Conservation (phyloP, 2,888 invertebrate species). For the Neoaliturus tenellus region DNA sequence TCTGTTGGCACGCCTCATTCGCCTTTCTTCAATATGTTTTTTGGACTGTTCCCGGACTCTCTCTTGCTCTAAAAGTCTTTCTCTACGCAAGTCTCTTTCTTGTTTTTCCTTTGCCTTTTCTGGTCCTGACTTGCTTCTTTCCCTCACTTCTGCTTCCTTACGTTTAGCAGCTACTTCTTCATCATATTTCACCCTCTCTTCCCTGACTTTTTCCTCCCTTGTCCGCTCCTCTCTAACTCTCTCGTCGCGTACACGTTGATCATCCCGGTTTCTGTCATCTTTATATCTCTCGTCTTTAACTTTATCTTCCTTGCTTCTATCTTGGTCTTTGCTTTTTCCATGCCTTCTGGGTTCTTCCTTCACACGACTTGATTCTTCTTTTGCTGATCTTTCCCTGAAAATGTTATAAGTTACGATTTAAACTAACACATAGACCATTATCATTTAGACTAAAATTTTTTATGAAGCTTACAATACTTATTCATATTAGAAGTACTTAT, state of each 20-base stretch:
- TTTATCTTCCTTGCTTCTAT: slow-evolving; percentile 70
- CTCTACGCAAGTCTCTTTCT: slow-evolving; percentile 65
- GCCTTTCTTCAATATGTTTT: slow-evolving; percentile 63
- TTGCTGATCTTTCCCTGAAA: slow-evolving; percentile 62
- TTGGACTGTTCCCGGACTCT: slow-evolving; percentile 64
- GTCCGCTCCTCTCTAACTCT: slow-evolving; percentile 75
- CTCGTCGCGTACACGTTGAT: slow-evolving; percentile 70
- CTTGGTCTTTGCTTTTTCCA: slow-evolving; percentile 44
- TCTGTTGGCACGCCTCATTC: slow-evolving; percentile 67
- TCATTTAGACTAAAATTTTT: no score
- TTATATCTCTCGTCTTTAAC: slow-evolving; percentile 68
- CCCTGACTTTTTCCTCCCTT: slow-evolving; percentile 72
- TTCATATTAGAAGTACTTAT: no score
- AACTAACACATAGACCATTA: no score
- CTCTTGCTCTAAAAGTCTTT: slow-evolving; percentile 64
- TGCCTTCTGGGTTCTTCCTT: slow-evolving; percentile 68
- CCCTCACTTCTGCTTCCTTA: slow-evolving; percentile 64
- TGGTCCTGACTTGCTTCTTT: slow-evolving; percentile 54
- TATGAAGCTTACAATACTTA: no score
- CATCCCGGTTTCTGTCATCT: slow-evolving; percentile 71
- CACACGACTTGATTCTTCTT: slow-evolving; percentile 71
- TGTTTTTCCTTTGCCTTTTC: slow-evolving; percentile 61
- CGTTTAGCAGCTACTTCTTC: slow-evolving; percentile 63
- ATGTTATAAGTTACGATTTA: no score
- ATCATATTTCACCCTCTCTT: slow-evolving; percentile 65